Evolutionary conservation across 2,888 invertebrate genomes (phyloP).

Genomic region (Mythimna albipuncta): DNA sequence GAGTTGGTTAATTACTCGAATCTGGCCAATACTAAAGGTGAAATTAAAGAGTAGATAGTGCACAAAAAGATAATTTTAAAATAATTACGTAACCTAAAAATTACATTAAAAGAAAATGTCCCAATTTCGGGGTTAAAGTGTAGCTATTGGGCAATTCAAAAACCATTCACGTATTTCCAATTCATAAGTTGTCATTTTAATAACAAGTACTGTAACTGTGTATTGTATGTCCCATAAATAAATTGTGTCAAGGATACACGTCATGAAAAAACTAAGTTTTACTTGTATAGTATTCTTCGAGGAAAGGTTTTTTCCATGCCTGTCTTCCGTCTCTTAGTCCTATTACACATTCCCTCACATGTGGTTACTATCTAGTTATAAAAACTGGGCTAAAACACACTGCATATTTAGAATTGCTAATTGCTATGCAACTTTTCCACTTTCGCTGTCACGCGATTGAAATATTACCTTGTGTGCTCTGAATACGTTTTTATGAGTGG

Average conservation of each 20-base stretch:
- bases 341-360: conserved; percentile 45
- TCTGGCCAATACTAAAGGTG: no score
- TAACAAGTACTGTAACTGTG: not conserved
- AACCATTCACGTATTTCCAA: not conserved
- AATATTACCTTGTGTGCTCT: conserved; percentile 44
- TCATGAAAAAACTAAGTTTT: conserved; percentile 29
- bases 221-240: not conserved
- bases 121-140: not conserved
- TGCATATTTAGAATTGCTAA: conserved; percentile 69
- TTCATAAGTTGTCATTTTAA: not conserved
- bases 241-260: conserved; percentile 38
- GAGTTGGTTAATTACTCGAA: no score
- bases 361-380: conserved; percentile 53
- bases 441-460: conserved; percentile 58
- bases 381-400: conserved; percentile 60
- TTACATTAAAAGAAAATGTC: not conserved
- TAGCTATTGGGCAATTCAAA: not conserved
- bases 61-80: not conserved
- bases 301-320: conserved; percentile 48
- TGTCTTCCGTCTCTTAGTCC: conserved; percentile 27
- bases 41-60: no score
- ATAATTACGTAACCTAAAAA: not conserved
- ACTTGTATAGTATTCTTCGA: conserved; percentile 5
- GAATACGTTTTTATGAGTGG: conserved; percentile 46
- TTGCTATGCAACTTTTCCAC: conserved; percentile 61